phyloP scores from a whole-genome alignment of 2,113 vertebrate genomes.

The Rana temporaria region DNA sequence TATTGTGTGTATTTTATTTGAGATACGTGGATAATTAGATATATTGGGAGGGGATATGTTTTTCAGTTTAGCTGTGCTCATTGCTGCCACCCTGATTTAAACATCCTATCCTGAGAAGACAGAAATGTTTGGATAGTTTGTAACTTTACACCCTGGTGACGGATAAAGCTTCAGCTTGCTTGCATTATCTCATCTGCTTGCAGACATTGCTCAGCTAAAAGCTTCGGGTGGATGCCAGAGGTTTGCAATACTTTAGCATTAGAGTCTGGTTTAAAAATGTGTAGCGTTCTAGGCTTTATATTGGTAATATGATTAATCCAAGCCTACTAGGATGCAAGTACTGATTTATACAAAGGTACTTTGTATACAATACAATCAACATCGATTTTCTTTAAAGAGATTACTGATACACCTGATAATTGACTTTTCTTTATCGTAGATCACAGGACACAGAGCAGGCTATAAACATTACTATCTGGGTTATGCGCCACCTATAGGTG shows the following conservation, averaged over 20 bases:
- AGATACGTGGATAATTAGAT: too few relatives aligned
- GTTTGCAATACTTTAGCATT: slow-evolving; percentile 30
- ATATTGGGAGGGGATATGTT: background rate
- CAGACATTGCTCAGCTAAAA: slow-evolving; percentile 44
- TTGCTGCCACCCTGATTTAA: slow-evolving; percentile 1
- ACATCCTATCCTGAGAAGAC: background rate
- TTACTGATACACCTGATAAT: too few relatives aligned
- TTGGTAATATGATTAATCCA: slow-evolving; percentile 1
- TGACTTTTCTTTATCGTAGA: too few relatives aligned
- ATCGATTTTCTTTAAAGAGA: too few relatives aligned
- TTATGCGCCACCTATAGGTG: too few relatives aligned
- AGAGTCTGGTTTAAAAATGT: background rate
- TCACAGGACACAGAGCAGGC: too few relatives aligned
- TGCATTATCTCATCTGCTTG: slow-evolving; percentile 32
- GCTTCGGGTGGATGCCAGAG: slow-evolving; percentile 27
- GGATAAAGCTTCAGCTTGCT: background rate
- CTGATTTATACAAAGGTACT: too few relatives aligned
- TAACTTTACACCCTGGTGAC: slow-evolving; percentile 12
- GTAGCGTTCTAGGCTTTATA: slow-evolving; percentile 3
- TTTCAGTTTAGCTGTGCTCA: background rate
- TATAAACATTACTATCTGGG: too few relatives aligned
- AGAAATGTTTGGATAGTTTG: slow-evolving; percentile 1
- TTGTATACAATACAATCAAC: too few relatives aligned
- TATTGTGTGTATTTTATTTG: too few relatives aligned
- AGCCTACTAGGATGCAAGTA: background rate